Evolutionary conservation across 2,888 invertebrate genomes (phyloP).

Genomic region (Thera obeliscata): DNA sequence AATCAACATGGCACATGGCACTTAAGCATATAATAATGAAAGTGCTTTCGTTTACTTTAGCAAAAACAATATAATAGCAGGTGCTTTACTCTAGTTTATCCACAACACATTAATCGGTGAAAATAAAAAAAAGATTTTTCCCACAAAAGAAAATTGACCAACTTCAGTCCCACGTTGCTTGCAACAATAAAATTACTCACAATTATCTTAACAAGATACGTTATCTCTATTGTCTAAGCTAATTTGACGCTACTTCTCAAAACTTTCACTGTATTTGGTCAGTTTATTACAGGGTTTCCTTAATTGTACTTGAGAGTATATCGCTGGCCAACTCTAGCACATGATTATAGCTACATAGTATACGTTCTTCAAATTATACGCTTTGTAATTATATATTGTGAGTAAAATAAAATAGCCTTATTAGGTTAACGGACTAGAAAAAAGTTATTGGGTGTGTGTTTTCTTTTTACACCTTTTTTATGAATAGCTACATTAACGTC

Average conservation of each 20-base stretch:
- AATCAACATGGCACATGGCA: too few relatives aligned
- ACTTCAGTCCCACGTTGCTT: constrained; percentile 23
- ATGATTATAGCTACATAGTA: constrained; percentile 11
- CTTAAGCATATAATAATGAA: too few relatives aligned
- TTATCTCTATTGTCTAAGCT: constrained; percentile 34
- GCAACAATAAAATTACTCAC: constrained; percentile 31
- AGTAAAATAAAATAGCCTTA: constrained; percentile 11
- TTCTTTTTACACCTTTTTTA: constrained; percentile 20
- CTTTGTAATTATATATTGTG: constrained; percentile 9
- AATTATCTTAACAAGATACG: constrained; percentile 35
- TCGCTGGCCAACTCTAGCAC: background rate
- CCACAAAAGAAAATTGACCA: constrained; percentile 19
- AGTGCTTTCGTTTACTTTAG: too few relatives aligned
- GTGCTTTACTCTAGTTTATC: background rate
- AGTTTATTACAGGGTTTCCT: constrained; percentile 49
- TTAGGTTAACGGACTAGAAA: constrained; percentile 23
- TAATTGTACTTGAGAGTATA: constrained; percentile 37
- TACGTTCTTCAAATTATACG: constrained; percentile 10
- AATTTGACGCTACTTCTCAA: constrained; percentile 41
- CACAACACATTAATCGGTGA: constrained; percentile 8
- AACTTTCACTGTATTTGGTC: constrained; percentile 61
- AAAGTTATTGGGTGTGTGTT: constrained; percentile 20
- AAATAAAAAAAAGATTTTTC: constrained; percentile 25
- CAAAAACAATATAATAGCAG: too few relatives aligned
- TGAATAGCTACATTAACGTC: constrained; percentile 9